These are phyloP conservation scores for Metridium senile DNA, from an alignment of 92 coral and sea anemone genomes.

Conservation along the genomic window DNA sequence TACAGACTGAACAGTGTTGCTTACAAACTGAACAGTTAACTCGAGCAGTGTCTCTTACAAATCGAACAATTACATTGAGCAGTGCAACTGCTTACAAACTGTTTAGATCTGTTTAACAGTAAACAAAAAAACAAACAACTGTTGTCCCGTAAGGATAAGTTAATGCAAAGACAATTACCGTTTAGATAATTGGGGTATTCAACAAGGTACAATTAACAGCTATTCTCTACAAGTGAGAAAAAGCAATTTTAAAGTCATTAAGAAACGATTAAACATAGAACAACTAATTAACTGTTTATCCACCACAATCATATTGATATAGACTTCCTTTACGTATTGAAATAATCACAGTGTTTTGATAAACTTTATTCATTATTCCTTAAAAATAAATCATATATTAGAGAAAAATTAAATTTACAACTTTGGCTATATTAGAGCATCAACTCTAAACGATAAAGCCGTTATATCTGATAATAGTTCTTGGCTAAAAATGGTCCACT, in stretches of 20 bases:
- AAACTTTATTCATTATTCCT: not conserved
- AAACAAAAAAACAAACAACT: conserved; percentile 8
- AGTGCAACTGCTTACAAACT: not conserved
- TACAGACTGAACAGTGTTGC: not conserved
- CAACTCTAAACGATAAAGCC: too few relatives aligned
- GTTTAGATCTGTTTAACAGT: not conserved
- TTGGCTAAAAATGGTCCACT: too few relatives aligned
- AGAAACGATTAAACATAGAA: not conserved
- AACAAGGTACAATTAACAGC: not conserved
- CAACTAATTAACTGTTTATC: not conserved
- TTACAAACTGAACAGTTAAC: too few relatives aligned
- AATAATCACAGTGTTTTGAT: not conserved
- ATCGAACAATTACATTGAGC: not conserved
- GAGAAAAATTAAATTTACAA: not conserved
- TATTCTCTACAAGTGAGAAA: not conserved
- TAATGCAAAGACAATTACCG: not conserved
- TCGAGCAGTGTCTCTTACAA: too few relatives aligned
- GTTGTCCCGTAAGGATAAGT: not conserved
- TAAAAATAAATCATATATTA: not conserved
- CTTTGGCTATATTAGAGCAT: not conserved
- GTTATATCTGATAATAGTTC: too few relatives aligned
- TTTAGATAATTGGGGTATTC: not conserved
- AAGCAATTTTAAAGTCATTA: conserved; percentile 3
- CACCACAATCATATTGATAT: not conserved
- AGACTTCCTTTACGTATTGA: not conserved